Percentiles rank a stretch among this genome's conserved stretches.
Conservation (phyloP, 92 coral and sea anemone species). For the Siderastrea siderea region DNA sequence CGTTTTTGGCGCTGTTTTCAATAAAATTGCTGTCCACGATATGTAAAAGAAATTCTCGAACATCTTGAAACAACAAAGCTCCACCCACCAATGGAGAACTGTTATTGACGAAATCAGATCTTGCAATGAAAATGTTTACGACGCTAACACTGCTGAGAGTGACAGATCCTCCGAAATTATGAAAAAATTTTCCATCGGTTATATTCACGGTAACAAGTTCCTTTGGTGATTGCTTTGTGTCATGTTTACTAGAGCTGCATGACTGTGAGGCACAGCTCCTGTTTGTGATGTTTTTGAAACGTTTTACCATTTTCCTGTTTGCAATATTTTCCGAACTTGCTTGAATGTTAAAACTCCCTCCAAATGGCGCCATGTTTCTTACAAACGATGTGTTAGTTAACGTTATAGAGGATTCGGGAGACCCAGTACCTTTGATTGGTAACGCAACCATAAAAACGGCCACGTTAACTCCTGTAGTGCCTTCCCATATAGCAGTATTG, state of each 20-base stretch:
- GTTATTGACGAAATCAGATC: conserved; percentile 6
- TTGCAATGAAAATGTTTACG: neutral
- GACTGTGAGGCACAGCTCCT: neutral
- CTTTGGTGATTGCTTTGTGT: neutral
- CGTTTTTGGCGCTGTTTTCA: conserved; percentile 6
- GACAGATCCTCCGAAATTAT: conserved; percentile 4
- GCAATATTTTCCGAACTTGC: neutral
- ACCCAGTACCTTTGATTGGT: neutral
- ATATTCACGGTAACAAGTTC: neutral
- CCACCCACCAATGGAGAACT: conserved; percentile 9
- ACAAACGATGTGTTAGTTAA: neutral
- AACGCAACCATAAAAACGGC: conserved; percentile 18
- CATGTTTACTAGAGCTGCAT: neutral
- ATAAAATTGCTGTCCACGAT: conserved; percentile 11
- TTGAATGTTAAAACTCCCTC: conserved; percentile 8
- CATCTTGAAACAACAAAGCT: neutral
- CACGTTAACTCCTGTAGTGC: neutral
- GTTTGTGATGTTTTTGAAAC: neutral
- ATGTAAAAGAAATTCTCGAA: neutral
- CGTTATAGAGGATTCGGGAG: neutral
- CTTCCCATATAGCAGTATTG: neutral
- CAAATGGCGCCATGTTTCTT: neutral
- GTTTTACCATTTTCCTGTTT: neutral
- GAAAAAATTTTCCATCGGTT: neutral
- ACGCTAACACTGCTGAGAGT: neutral